Evolutionary conservation across 2,797 vertebrate species (phyloP), one percentile per base, ranked within the genome.

Genomic region (Heterohyrax brucei): DNA sequence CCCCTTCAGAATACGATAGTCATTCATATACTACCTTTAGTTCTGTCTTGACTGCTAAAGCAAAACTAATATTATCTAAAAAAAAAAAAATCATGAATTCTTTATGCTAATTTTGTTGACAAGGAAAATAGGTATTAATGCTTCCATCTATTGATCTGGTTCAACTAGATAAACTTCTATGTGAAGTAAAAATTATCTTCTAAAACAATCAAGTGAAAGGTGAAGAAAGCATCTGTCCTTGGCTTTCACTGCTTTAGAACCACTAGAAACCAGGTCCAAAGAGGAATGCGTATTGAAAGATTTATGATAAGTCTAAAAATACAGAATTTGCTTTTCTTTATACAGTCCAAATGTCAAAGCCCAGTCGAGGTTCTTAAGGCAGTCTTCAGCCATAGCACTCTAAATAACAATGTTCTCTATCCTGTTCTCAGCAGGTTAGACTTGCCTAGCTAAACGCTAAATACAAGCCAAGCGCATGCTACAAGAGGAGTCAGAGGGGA

Each of bases 401-500:
- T 95, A 39, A 73, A 79, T 95, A 94, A 68, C 70, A 79, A 56
- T 86, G 22, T 33, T 91, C 8, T 93, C 61, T 86, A 16, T 72
- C 44, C 44, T 89, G 62, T 95, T 82, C 80, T 95, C 48, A 64
- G 48, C 78, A 85, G 84, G 28, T 68, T 84, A 90, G 61, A 76
- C 48, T 73, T 88, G 39, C 70, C 59, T n/a, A 50, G 48, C 53
- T 89, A 95, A 92, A 93, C 93, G 81, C 81, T 96, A 91, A 91
- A 93, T 70, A 80, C 59, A 95, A 92, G 72, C 50, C 66, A 89
- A 91, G 53, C 26, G 91, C 24, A 80, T 44, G 72, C 44, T 30
- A 95, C 79, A 79, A 95, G 64, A 86, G 6, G 76, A 96, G 81
- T 48, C 77, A 10, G 91, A 95, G 78, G 91, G 83, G 21, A 95